phyloP scores from a whole-genome alignment of 2,797 vertebrate genomes.

The Galagoides demidoff region DNA sequence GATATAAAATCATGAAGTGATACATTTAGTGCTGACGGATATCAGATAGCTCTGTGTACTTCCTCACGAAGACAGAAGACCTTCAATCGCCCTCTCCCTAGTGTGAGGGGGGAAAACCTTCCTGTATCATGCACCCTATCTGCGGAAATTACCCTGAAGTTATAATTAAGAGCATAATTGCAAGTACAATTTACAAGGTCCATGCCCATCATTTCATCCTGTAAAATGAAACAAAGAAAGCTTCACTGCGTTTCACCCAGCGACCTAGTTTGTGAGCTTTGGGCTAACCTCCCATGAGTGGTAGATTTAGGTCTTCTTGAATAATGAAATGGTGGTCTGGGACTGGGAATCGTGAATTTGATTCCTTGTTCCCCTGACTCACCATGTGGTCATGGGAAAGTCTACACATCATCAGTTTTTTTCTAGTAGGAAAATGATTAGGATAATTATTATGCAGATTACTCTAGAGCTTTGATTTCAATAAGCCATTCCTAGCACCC shows the following conservation, averaged over 20 bases:
- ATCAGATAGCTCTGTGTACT: neutral
- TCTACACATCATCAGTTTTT: slow-evolving; percentile 57
- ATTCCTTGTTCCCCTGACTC: slow-evolving; percentile 63
- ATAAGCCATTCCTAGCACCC: slow-evolving; percentile 29
- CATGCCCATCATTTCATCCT: slow-evolving; percentile 69
- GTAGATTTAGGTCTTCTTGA: slow-evolving; percentile 46
- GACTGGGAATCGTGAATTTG: slow-evolving; percentile 46
- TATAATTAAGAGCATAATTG: slow-evolving; percentile 85
- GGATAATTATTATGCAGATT: slow-evolving; percentile 73
- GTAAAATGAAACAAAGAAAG: slow-evolving; percentile 73
- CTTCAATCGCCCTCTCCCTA: slow-evolving; percentile 70
- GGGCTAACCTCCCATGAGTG: slow-evolving; percentile 40
- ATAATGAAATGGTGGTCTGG: slow-evolving; percentile 57
- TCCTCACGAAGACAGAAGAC: slow-evolving; percentile 39
- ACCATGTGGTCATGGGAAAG: slow-evolving; percentile 70
- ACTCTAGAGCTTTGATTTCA: slow-evolving; percentile 74
- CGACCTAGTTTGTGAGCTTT: slow-evolving; percentile 76
- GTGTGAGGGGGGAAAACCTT: neutral
- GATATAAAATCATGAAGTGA: neutral
- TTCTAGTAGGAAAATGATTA: slow-evolving; percentile 70
- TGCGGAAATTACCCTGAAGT: slow-evolving; percentile 77
- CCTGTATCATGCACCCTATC: slow-evolving; percentile 28
- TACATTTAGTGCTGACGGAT: neutral
- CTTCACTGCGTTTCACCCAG: slow-evolving; percentile 43
- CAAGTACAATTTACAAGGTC: slow-evolving; percentile 69